Conservation (phyloP, 23 tunicate genomes). For the Diplosoma virens region DNA sequence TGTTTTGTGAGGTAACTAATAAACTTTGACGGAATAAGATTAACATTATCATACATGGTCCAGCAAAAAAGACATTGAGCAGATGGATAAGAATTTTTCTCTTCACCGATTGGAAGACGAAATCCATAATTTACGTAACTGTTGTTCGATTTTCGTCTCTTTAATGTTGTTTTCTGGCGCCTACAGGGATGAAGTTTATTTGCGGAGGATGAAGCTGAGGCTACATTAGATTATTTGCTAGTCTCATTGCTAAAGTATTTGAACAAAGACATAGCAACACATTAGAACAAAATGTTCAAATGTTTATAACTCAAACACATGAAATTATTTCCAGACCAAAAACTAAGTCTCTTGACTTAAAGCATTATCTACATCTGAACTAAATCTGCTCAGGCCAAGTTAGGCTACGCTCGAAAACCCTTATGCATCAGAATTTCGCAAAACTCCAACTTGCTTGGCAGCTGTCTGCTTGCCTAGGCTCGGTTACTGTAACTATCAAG, state of each 20-base stretch:
- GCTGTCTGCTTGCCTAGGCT: too few relatives aligned
- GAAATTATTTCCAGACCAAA: too few relatives aligned
- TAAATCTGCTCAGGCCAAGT: too few relatives aligned
- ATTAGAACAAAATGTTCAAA: too few relatives aligned
- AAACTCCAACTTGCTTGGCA: too few relatives aligned
- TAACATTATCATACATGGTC: conserved; percentile 25
- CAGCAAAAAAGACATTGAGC: conserved; percentile 34
- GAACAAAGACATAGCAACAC: conserved; percentile 15
- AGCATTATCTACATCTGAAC: too few relatives aligned
- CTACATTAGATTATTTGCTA: not conserved
- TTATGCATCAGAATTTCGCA: too few relatives aligned
- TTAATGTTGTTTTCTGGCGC: not conserved
- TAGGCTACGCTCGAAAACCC: too few relatives aligned
- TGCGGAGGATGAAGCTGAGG: not conserved
- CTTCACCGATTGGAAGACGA: conserved; percentile 13
- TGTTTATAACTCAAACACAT: too few relatives aligned
- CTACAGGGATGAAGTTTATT: not conserved
- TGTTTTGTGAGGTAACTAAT: conserved; percentile 12
- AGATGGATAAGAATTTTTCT: conserved; percentile 13
- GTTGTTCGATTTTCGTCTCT: conserved; percentile 32
- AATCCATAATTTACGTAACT: conserved; percentile 14
- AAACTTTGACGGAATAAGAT: conserved; percentile 1
- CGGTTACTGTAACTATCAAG: too few relatives aligned
- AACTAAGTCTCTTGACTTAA: too few relatives aligned
- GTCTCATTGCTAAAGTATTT: not conserved